Conservation (phyloP, 2,888 invertebrate genomes). For the Cordilura impudica region DNA sequence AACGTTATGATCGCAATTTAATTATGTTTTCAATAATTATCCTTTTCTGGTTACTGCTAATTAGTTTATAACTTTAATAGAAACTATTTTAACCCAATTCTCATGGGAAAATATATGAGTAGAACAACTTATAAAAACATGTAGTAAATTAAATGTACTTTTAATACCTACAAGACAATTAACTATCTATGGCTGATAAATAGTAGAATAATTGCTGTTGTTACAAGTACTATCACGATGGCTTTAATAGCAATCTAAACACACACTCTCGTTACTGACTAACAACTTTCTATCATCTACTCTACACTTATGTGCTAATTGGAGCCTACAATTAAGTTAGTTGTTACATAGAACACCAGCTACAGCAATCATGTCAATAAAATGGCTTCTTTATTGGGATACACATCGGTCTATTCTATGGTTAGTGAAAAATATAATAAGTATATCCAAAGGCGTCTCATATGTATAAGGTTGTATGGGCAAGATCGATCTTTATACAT, state of each 20-base stretch:
- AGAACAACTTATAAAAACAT: background rate
- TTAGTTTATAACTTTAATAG: background rate
- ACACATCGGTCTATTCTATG: background rate
- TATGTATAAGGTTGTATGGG: no score
- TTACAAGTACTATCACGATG: no score
- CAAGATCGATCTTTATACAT: no score
- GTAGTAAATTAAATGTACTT: no score
- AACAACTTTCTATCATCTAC: background rate
- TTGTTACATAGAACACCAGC: background rate
- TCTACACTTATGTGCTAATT: background rate
- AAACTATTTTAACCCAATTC: slow-evolving; percentile 17
- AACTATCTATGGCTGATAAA: no score
- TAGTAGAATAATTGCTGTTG: no score
- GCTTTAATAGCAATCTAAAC: no score
- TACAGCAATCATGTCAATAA: background rate
- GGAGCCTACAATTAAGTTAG: background rate
- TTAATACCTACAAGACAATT: no score
- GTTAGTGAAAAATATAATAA: background rate
- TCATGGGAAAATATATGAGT: slow-evolving; percentile 24
- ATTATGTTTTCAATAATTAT: no score
- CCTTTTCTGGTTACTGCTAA: background rate
- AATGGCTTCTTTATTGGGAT: background rate
- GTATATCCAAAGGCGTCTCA: no score
- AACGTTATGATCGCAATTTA: no score
- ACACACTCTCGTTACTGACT: background rate